These are phyloP conservation scores for Syrphus vitripennis DNA, from an alignment of 2,888 invertebrate species.

Conservation along the genomic window DNA sequence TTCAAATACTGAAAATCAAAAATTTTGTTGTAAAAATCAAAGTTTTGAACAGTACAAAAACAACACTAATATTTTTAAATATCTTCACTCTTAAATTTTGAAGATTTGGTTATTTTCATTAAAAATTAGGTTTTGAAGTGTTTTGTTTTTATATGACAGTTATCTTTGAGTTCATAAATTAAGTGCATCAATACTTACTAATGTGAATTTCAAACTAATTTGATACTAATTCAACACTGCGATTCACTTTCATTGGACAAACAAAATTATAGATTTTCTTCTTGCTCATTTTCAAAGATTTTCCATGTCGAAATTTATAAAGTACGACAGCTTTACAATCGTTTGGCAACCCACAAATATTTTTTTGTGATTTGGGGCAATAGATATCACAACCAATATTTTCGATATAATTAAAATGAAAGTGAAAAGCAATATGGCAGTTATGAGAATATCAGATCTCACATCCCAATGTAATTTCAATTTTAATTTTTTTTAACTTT, in stretches of 20 bases:
- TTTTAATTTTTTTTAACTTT: neutral
- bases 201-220: neutral
- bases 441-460: neutral
- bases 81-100: neutral
- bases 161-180: neutral
- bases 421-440: neutral
- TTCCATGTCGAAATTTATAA: neutral
- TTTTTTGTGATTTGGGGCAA: neutral
- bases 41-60: neutral
- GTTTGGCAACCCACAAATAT: neutral
- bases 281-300: neutral
- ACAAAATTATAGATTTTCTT: neutral
- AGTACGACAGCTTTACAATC: neutral
- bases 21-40: too few relatives aligned
- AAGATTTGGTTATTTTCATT: neutral
- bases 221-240: neutral
- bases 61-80: neutral
- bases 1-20: too few relatives aligned
- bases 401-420: neutral
- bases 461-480: neutral
- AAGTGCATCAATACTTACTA: neutral
- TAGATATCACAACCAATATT: too few relatives aligned
- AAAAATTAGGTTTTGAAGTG: neutral
- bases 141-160: neutral
- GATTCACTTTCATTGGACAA: neutral